phyloP scores from a whole-genome alignment of 92 coral and sea anemone genomes.

The Nematostella vectensis region DNA sequence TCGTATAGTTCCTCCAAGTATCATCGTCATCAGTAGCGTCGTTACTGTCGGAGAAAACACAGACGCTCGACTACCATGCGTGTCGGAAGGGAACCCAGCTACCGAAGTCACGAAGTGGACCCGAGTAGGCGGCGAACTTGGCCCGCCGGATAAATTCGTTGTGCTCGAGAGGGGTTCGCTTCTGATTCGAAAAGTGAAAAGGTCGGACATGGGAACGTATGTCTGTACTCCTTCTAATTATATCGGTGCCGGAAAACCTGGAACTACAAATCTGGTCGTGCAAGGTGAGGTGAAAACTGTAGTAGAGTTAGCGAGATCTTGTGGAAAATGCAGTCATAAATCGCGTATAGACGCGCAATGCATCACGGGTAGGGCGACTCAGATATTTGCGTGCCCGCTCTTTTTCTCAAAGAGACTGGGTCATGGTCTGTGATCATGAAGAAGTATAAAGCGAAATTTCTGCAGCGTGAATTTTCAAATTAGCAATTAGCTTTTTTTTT shows the following conservation, averaged over 20 bases:
- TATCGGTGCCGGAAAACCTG: conserved; percentile 63
- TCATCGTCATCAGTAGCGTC: conserved; percentile 34
- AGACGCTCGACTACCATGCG: conserved; percentile 83
- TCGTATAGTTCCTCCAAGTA: conserved; percentile 68
- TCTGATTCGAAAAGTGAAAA: conserved; percentile 57
- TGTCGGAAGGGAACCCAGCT: conserved; percentile 75
- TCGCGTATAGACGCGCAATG: no score
- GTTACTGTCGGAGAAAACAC: conserved; percentile 58
- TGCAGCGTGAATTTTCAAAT: no score
- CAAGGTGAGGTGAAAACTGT: conserved; percentile 44
- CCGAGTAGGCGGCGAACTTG: conserved; percentile 36
- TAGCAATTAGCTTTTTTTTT: no score
- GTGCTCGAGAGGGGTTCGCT: conserved; percentile 78
- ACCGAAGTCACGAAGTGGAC: conserved; percentile 74
- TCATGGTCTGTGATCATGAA: no score
- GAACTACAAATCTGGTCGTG: conserved; percentile 52
- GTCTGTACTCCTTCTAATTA: conserved; percentile 77
- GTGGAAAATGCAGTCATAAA: no score
- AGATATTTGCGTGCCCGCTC: no score
- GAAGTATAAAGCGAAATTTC: no score
- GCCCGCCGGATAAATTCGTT: conserved; percentile 34
- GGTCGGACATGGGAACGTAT: conserved; percentile 74
- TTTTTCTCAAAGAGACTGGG: no score
- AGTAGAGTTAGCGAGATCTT: not conserved
- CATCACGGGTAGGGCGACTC: no score